Evolutionary conservation across 92 coral and sea anemone genomes (phyloP).

Genomic region (Umimayanthus chanpuru): DNA sequence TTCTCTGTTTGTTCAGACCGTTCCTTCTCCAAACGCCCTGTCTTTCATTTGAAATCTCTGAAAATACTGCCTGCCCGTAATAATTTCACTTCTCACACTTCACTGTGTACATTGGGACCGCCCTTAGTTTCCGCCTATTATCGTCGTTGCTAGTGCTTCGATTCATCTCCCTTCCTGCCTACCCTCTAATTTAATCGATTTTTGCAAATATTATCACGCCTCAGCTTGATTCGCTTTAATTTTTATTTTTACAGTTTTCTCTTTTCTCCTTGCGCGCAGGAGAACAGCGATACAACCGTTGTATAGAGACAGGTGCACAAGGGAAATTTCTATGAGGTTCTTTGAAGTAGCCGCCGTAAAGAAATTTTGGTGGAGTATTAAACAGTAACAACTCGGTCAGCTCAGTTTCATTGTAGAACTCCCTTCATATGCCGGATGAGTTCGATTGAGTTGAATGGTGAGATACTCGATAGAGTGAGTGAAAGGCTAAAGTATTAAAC

Average conservation of each 20-base stretch:
- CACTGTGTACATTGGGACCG: constrained; percentile 25
- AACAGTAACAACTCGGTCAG: constrained; percentile 9
- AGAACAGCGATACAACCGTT: background rate
- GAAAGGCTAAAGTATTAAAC: constrained; percentile 32
- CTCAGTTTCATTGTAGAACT: constrained; percentile 24
- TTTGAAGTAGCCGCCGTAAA: constrained; percentile 41
- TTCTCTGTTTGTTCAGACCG: constrained; percentile 43
- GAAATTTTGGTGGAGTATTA: constrained; percentile 40
- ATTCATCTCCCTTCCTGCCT: constrained; percentile 41
- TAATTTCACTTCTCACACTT: constrained; percentile 35
- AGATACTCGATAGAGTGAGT: constrained; percentile 33
- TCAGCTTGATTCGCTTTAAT: constrained; percentile 33
- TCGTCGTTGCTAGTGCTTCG: constrained; percentile 32
- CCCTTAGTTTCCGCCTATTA: constrained; percentile 48
- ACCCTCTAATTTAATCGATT: constrained; percentile 38
- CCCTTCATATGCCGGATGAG: constrained; percentile 41
- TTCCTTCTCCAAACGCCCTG: constrained; percentile 37
- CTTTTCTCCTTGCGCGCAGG: constrained; percentile 16
- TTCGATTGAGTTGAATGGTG: constrained; percentile 25
- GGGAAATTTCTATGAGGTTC: background rate
- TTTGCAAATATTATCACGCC: constrained; percentile 44
- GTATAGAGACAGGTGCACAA: constrained; percentile 31
- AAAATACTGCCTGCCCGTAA: constrained; percentile 37
- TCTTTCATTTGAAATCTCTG: constrained; percentile 34
- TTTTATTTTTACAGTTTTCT: constrained; percentile 7